Conservation (phyloP, 2,797 vertebrate species). For the Mormyrops boulengeri region DNA sequence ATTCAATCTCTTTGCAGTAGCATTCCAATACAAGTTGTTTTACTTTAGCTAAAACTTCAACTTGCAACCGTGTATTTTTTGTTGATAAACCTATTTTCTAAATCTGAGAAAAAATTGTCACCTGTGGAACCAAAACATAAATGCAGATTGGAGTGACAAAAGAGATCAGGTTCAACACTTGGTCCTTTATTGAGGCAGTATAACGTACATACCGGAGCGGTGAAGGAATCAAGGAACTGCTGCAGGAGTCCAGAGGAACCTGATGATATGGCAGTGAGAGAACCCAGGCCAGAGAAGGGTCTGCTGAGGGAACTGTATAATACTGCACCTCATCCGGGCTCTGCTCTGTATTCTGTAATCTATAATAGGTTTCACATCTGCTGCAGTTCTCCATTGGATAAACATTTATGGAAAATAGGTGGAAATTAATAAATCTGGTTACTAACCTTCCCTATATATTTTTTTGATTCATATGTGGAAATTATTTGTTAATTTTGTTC, state of each 20-base stretch:
- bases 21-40: neutral
- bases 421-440: neutral
- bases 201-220: neutral
- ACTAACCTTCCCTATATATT: neutral
- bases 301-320: neutral
- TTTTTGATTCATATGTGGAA: neutral
- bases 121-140: neutral
- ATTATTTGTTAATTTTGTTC: neutral
- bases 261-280: neutral
- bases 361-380: neutral
- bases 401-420: neutral
- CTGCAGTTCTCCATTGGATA: neutral
- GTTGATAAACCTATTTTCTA: neutral
- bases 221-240: neutral
- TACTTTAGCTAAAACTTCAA: neutral
- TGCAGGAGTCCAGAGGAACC: neutral
- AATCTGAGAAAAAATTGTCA: neutral
- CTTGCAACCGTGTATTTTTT: neutral
- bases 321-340: neutral
- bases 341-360: neutral
- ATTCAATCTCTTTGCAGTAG: neutral
- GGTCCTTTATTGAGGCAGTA: neutral
- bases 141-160: neutral
- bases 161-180: neutral
- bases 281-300: neutral